Evolutionary conservation across 2,888 invertebrate genomes (phyloP).

Genomic region (Anoplius nigerrimus): DNA sequence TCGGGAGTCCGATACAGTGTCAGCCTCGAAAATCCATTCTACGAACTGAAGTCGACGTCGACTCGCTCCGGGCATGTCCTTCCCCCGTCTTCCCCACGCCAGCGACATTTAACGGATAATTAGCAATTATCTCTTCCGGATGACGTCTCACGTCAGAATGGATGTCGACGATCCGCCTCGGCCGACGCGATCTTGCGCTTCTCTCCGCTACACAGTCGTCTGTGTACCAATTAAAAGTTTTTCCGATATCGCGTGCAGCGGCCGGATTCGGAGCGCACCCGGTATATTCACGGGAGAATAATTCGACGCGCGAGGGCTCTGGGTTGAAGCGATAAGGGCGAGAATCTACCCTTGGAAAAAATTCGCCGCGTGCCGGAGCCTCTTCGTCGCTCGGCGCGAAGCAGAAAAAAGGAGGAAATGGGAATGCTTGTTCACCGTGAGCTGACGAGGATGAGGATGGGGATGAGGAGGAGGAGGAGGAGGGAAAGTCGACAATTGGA

Average conservation of each 20-base stretch:
- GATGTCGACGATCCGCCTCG: neutral
- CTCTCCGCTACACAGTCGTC: slow-evolving; percentile 10
- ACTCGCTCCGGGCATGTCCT: too few relatives aligned
- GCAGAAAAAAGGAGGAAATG: too few relatives aligned
- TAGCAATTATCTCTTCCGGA: slow-evolving; percentile 25
- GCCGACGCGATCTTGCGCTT: neutral
- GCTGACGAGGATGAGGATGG: too few relatives aligned
- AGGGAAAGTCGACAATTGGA: too few relatives aligned
- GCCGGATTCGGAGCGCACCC: neutral
- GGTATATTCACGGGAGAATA: too few relatives aligned
- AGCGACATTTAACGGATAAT: slow-evolving; percentile 7
- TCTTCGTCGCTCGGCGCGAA: too few relatives aligned
- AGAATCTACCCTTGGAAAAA: neutral
- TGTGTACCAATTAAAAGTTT: slow-evolving; percentile 46
- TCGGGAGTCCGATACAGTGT: too few relatives aligned
- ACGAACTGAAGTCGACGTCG: too few relatives aligned
- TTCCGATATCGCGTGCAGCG: slow-evolving; percentile 29
- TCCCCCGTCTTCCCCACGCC: neutral
- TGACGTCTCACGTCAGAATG: neutral
- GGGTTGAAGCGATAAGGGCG: neutral
- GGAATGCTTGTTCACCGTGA: too few relatives aligned
- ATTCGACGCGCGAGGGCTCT: too few relatives aligned
- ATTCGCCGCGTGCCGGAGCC: neutral
- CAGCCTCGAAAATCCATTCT: too few relatives aligned
- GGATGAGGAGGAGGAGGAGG: too few relatives aligned